These are phyloP conservation scores for Peribatodes rhomboidaria DNA, from an alignment of 2,888 invertebrate genomes.

Conservation along the genomic window DNA sequence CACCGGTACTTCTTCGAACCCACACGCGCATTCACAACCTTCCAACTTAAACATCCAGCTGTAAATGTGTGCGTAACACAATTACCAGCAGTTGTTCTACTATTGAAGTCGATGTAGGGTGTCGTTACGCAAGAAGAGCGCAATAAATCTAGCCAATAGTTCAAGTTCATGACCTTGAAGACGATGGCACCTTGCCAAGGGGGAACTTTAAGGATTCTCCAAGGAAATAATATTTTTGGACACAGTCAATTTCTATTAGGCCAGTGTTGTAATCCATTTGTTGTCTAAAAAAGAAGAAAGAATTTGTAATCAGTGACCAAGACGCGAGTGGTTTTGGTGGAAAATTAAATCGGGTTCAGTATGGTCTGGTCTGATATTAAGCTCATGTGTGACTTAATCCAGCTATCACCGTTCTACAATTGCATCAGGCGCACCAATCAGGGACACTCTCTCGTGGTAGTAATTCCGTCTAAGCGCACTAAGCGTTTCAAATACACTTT, in stretches of 20 bases:
- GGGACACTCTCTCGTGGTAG: no score
- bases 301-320: no score
- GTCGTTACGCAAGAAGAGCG: constrained; percentile 41
- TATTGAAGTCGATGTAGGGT: constrained; percentile 17
- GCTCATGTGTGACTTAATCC: no score
- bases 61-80: neutral
- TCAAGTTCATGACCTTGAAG: constrained; percentile 44
- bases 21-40: neutral
- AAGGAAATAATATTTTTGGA: constrained; percentile 27
- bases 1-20: no score
- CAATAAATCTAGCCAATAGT: constrained; percentile 40
- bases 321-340: no score
- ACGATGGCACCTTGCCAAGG: constrained; percentile 40
- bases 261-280: neutral
- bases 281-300: no score
- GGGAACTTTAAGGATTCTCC: constrained; percentile 31
- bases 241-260: constrained; percentile 13
- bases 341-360: no score
- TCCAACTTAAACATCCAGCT: neutral
- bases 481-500: no score
- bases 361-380: no score
- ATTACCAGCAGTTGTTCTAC: constrained; percentile 16
- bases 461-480: no score
- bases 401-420: no score
- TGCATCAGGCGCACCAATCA: no score